Conservation (phyloP, 2,113 vertebrate genomes). For the Pseudorasbora parva region DNA sequence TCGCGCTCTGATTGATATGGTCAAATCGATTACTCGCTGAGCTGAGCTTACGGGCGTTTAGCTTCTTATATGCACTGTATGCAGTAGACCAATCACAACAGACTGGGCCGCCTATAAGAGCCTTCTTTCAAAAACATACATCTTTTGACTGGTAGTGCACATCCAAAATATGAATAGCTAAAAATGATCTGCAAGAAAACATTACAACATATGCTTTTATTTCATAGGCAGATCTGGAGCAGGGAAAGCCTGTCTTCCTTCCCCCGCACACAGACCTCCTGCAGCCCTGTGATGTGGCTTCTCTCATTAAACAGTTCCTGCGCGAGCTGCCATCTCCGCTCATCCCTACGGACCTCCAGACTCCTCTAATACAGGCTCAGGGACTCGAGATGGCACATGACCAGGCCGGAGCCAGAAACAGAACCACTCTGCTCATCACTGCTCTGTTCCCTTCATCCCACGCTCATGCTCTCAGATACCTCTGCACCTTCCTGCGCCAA, state of each 20-base stretch:
- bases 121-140: background rate
- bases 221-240: slow-evolving; percentile 56
- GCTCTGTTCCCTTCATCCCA: slow-evolving; percentile 62
- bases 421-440: slow-evolving; percentile 63
- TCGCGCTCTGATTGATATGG: too few species aligned
- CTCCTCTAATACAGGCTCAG: slow-evolving; percentile 67
- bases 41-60: too few species aligned
- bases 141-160: background rate
- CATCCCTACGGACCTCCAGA: slow-evolving; percentile 63
- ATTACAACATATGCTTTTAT: background rate
- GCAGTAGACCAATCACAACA: too few species aligned
- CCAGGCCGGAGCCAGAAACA: slow-evolving; percentile 31
- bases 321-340: slow-evolving; percentile 66
- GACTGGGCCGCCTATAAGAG: background rate
- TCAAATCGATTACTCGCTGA: too few species aligned
- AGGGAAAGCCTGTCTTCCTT: slow-evolving; percentile 51
- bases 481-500: slow-evolving; percentile 66
- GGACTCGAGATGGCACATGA: slow-evolving; percentile 43
- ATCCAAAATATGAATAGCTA: background rate
- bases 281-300: slow-evolving; percentile 67
- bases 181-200: background rate
- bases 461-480: slow-evolving; percentile 58
- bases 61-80: too few species aligned
- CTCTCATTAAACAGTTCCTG: slow-evolving; percentile 71
- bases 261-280: slow-evolving; percentile 43